phyloP scores from a whole-genome alignment of 2,797 vertebrate species.

The Phalanger gymnotis region DNA sequence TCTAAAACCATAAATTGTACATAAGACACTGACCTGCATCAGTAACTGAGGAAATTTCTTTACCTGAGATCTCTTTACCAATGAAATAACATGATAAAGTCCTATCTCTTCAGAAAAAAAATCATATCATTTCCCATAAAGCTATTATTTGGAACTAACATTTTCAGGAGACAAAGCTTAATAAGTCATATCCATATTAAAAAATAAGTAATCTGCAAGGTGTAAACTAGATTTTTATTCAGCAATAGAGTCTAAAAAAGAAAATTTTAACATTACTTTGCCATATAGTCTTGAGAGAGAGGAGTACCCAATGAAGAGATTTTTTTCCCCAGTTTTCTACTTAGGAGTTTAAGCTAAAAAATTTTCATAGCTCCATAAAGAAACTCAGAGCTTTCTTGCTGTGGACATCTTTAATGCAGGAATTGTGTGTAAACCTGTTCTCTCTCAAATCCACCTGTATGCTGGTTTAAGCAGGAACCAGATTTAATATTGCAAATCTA shows the following conservation, averaged over 20 bases:
- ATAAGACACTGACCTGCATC: background rate
- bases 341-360: background rate
- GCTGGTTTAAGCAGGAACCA: background rate
- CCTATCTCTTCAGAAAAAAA: background rate
- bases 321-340: background rate
- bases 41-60: background rate
- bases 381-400: background rate
- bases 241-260: background rate
- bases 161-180: background rate
- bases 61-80: background rate
- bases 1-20: background rate
- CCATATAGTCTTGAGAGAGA: background rate
- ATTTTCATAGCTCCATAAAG: background rate
- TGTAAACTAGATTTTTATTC: background rate
- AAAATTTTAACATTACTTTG: background rate
- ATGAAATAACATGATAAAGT: background rate
- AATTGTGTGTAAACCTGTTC: background rate
- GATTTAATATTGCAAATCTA: background rate
- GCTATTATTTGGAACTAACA: background rate
- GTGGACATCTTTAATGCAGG: background rate
- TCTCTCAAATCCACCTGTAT: background rate
- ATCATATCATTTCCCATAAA: background rate
- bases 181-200: background rate
- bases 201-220: background rate
- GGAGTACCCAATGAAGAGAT: background rate